Conservation (phyloP, 2,113 vertebrate species). For the Chamaea fasciata region DNA sequence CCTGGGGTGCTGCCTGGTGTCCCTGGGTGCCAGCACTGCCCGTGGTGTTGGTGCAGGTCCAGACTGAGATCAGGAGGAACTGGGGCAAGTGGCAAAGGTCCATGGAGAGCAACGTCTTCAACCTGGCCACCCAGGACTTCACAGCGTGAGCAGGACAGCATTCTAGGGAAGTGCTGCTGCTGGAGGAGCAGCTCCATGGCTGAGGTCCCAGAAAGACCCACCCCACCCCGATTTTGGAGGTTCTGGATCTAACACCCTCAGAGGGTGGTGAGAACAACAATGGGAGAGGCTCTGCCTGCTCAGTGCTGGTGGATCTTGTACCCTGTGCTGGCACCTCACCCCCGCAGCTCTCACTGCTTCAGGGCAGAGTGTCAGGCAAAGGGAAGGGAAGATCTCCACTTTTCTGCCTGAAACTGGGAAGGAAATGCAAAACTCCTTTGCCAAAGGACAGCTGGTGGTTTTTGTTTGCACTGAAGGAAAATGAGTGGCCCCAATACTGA, state of each 20-base stretch:
- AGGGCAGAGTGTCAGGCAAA: neutral
- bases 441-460: neutral
- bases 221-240: neutral
- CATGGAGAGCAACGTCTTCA: conserved; percentile 61
- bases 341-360: neutral
- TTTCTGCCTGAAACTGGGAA: neutral
- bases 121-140: conserved; percentile 67
- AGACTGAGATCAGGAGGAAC: conserved; percentile 64
- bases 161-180: fast-evolving
- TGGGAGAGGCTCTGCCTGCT: neutral
- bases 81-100: conserved; percentile 48
- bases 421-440: neutral
- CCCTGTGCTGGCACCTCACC: fast-evolving
- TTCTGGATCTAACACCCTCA: neutral
- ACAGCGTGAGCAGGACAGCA: neutral
- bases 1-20: fast-evolving
- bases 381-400: neutral
- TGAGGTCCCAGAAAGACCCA: fast-evolving
- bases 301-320: neutral
- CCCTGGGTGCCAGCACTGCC: neutral
- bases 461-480: neutral
- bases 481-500: fast-evolving
- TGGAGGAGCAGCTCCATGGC: neutral
- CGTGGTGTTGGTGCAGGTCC: conserved; percentile 33
- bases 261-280: fast-evolving